phyloP scores from a whole-genome alignment of 2,888 invertebrate species.

The Ennomos fuscantarius region DNA sequence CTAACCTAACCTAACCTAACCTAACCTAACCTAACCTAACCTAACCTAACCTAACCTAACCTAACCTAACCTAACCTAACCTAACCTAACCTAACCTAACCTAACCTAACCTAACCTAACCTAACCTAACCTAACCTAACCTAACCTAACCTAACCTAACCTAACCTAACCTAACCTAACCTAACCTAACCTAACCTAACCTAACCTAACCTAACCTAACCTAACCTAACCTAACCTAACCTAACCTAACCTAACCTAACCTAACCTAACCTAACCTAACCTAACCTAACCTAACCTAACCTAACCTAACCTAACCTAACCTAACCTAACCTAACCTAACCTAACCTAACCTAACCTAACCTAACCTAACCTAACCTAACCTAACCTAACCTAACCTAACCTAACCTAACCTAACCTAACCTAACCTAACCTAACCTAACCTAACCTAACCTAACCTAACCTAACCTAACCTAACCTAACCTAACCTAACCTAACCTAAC shows the following conservation, averaged over 20 bases:
- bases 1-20: conserved; percentile 27
- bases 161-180: conserved; percentile 12
- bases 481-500: conserved; percentile 10
- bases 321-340: conserved; percentile 11
- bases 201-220: conserved; percentile 16
- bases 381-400: neutral
- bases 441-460: conserved; percentile 3
- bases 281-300: conserved; percentile 6
- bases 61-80: conserved; percentile 18
- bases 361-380: neutral
- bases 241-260: conserved; percentile 11
- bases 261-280: conserved; percentile 11
- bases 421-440: conserved; percentile 12
- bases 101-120: conserved; percentile 18
- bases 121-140: conserved; percentile 17
- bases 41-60: conserved; percentile 9
- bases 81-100: conserved; percentile 18
- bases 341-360: conserved; percentile 12
- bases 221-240: conserved; percentile 16
- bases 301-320: conserved; percentile 4
- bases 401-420: conserved; percentile 13
- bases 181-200: conserved; percentile 10
- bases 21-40: conserved; percentile 8
- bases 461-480: conserved; percentile 1
- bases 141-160: conserved; percentile 17